Percentiles rank a stretch among this genome's conserved stretches.
phyloP scores from a whole-genome alignment of 1,140 invertebrate species.

The Thaumatotibia leucotreta region DNA sequence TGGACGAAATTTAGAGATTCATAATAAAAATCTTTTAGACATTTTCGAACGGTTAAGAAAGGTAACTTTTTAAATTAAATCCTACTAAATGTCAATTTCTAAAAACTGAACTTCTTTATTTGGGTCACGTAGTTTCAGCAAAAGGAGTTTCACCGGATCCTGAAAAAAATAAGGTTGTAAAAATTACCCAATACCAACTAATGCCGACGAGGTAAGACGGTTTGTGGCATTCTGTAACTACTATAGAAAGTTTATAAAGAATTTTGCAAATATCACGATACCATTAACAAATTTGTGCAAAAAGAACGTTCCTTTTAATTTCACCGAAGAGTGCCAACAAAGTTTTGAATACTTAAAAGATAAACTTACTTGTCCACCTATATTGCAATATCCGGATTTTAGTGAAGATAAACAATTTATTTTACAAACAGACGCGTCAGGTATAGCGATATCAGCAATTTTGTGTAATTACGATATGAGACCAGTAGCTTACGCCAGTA shows the following conservation, averaged over 20 bases:
- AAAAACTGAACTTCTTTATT: slow-evolving; percentile 20
- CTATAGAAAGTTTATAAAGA: background rate
- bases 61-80: slow-evolving; percentile 22
- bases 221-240: background rate
- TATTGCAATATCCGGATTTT: background rate
- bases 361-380: background rate
- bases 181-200: background rate
- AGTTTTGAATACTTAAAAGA: background rate
- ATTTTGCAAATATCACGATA: background rate
- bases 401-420: background rate
- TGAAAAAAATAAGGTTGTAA: background rate
- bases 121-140: slow-evolving; percentile 9
- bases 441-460: background rate
- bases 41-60: slow-evolving; percentile 11
- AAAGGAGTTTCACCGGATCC: background rate
- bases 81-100: slow-evolving; percentile 18
- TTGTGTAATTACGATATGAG: slow-evolving; percentile 20
- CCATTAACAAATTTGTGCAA: background rate
- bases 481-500: slow-evolving; percentile 34
- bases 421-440: background rate
- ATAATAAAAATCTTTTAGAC: no score
- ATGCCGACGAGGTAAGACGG: background rate
- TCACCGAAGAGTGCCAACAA: background rate
- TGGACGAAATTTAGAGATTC: background rate
- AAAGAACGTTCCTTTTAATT: background rate